Conservation (phyloP, 2,888 invertebrate genomes). For the Resseliella maxima region DNA sequence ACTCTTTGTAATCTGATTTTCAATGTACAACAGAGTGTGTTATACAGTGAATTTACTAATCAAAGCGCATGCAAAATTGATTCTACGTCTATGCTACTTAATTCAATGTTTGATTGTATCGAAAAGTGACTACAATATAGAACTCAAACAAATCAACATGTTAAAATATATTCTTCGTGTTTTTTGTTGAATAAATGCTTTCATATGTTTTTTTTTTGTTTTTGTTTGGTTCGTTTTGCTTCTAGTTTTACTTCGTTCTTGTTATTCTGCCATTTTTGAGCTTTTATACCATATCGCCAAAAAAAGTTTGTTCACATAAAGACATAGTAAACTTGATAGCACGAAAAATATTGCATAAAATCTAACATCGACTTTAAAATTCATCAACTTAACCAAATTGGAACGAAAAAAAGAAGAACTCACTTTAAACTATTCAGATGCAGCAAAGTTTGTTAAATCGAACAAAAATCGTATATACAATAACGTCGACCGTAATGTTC, state of each 20-base stretch:
- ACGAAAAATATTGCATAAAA: slow-evolving; percentile 17
- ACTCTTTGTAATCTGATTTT: slow-evolving; percentile 19
- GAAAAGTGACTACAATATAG: neutral
- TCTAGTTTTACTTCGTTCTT: no score
- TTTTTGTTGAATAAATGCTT: neutral
- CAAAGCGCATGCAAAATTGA: slow-evolving; percentile 1
- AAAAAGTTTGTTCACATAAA: slow-evolving; percentile 16
- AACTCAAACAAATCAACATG: slow-evolving; percentile 5
- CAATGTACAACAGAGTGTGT: neutral
- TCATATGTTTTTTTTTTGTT: neutral
- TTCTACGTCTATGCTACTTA: neutral
- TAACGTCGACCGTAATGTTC: neutral
- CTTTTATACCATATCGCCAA: neutral
- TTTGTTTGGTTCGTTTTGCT: neutral
- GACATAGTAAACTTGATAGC: neutral
- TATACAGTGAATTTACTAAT: neutral
- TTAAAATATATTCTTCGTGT: neutral
- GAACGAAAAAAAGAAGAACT: neutral
- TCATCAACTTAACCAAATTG: neutral
- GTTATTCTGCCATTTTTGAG: no score
- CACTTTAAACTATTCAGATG: neutral
- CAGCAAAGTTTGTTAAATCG: neutral
- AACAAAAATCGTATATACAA: neutral
- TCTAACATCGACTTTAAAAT: slow-evolving; percentile 44
- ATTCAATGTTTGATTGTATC: neutral